Conservation (phyloP, 1,140 invertebrate species). For the Ostrea denselamellosa region DNA sequence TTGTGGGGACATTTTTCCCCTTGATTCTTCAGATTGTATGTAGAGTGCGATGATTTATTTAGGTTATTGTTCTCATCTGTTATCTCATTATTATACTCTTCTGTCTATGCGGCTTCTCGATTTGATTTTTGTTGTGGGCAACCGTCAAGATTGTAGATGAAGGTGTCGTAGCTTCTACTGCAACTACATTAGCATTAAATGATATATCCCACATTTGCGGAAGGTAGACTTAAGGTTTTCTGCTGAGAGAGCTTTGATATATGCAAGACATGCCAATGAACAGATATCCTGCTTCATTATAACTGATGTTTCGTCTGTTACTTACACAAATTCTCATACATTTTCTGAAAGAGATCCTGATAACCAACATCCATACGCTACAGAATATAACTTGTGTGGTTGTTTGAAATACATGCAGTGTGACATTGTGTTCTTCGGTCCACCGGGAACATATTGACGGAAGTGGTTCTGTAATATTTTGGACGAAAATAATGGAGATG, state of each 20-base stretch:
- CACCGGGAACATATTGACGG: constrained; percentile 12
- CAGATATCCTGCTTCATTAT: constrained; percentile 44
- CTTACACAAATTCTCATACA: constrained; percentile 30
- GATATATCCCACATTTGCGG: constrained; percentile 36
- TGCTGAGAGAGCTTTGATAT: neutral
- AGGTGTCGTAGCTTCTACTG: no score
- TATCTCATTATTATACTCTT: no score
- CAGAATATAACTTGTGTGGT: constrained; percentile 55
- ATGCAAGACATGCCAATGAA: constrained; percentile 28
- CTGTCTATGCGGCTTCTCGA: no score
- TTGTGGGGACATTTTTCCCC: no score
- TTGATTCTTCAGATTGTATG: no score
- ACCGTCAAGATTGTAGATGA: no score
- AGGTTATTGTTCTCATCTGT: no score
- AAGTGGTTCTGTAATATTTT: no score
- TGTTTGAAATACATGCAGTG: constrained; percentile 61
- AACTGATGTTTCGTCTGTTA: neutral
- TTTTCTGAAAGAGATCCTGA: constrained; percentile 40
- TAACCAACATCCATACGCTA: constrained; percentile 40
- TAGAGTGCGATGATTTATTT: no score
- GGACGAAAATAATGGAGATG: no score
- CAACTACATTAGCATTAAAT: no score
- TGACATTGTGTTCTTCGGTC: constrained; percentile 58
- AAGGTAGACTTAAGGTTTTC: constrained; percentile 36
- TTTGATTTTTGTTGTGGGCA: no score